These are phyloP conservation scores for Uria lomvia DNA, from an alignment of 2,113 vertebrate genomes.

Conservation along the genomic window DNA sequence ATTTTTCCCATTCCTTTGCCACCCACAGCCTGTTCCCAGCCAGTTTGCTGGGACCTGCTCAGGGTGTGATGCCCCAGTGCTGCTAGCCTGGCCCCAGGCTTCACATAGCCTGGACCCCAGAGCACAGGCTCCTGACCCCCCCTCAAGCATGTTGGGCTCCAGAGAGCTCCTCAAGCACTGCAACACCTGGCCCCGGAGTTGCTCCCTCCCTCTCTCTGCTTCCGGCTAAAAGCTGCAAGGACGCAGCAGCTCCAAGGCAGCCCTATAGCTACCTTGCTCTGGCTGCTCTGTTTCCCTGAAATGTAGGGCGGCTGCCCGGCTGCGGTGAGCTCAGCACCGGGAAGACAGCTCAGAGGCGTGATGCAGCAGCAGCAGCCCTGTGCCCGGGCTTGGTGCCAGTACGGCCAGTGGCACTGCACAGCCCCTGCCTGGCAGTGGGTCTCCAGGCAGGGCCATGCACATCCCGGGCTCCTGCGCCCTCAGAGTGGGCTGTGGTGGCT, in stretches of 20 bases:
- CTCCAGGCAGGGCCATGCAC: neutral
- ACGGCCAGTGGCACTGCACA: neutral
- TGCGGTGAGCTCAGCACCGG: neutral
- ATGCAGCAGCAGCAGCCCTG: slow-evolving; percentile 16
- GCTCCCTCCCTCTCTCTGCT: neutral
- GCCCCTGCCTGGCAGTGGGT: neutral
- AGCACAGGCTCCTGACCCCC: neutral
- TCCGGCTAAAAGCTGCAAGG: neutral
- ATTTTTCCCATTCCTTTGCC: neutral
- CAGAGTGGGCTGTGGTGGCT: neutral
- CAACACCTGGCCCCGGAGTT: fast-evolving
- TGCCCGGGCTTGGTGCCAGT: neutral
- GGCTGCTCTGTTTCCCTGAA: neutral
- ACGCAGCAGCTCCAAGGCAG: fast-evolving
- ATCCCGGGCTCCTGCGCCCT: fast-evolving
- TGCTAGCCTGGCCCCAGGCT: neutral
- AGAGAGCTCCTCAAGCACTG: neutral
- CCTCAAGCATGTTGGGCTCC: fast-evolving
- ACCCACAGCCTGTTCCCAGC: neutral
- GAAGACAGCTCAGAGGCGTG: neutral
- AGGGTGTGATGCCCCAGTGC: fast-evolving
- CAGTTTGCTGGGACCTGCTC: neutral
- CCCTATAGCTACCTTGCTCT: neutral
- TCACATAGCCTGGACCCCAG: neutral
- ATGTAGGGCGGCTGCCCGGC: fast-evolving